Conservation (phyloP, 2,797 vertebrate species). For the Eospalax fontanierii region DNA sequence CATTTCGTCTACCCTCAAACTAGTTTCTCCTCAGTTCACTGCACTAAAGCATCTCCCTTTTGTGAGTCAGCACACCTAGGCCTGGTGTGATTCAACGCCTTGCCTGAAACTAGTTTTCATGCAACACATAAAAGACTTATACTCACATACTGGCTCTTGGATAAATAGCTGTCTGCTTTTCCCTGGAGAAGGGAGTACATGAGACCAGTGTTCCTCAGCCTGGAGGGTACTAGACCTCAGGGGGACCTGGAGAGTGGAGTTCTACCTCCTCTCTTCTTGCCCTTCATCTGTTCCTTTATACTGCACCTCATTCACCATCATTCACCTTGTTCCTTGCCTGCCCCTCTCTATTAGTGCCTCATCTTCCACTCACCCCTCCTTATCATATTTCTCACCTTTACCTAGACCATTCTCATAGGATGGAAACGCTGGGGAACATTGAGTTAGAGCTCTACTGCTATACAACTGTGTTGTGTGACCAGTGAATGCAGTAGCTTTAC, state of each 20-base stretch:
- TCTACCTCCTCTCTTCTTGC: conserved; percentile 73
- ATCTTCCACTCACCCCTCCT: conserved; percentile 82
- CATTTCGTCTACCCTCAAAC: conserved; percentile 72
- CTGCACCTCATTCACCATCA: conserved; percentile 79
- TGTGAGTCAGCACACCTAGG: conserved; percentile 69
- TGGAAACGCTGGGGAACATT: conserved; percentile 72
- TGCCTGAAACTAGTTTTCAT: conserved; percentile 65
- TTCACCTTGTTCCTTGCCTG: conserved; percentile 82
- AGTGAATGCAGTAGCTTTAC: conserved; percentile 48
- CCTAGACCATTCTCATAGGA: conserved; percentile 78
- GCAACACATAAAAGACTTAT: conserved; percentile 27
- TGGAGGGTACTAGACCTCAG: conserved; percentile 63
- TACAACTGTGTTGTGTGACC: conserved; percentile 59
- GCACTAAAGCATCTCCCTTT: conserved; percentile 60
- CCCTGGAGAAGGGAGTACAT: conserved; percentile 62
- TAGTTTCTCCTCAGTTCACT: conserved; percentile 71
- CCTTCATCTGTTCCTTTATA: conserved; percentile 71
- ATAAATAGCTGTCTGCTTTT: conserved; percentile 65
- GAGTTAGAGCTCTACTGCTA: conserved; percentile 72
- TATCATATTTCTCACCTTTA: conserved; percentile 74
- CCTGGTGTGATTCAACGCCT: conserved; percentile 62
- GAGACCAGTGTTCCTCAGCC: conserved; percentile 60
- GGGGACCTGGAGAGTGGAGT: conserved; percentile 69
- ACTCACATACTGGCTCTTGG: conserved; percentile 46
- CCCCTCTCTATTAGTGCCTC: conserved; percentile 85